These are phyloP conservation scores for Tinamus guttatus DNA, from an alignment of 2,113 vertebrate species.

Conservation along the genomic window DNA sequence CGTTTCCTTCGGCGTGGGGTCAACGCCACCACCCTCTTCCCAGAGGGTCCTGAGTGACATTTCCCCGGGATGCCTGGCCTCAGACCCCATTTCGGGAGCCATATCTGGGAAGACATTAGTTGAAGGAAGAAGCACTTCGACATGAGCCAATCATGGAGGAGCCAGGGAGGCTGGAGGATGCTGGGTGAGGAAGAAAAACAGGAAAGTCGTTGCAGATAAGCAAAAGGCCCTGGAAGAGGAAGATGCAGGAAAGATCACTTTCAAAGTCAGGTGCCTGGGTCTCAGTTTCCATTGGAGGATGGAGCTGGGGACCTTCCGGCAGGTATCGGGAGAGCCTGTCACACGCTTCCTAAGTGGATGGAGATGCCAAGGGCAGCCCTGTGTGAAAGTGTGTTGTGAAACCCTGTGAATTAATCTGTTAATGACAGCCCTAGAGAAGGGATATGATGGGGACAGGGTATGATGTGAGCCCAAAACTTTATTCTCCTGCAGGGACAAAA, in stretches of 20 bases:
- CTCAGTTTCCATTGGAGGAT: background rate
- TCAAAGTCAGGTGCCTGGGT: background rate
- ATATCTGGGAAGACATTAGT: background rate
- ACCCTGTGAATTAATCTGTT: background rate
- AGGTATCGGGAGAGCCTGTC: background rate
- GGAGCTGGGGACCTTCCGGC: background rate
- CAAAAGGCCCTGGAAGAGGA: slow-evolving; percentile 34
- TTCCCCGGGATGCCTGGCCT: background rate
- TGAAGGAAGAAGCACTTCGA: slow-evolving; percentile 48
- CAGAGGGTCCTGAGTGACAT: fast-evolving
- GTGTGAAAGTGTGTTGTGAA: background rate
- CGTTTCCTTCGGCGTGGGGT: background rate
- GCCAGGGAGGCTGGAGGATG: slow-evolving; percentile 22
- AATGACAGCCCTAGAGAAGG: background rate
- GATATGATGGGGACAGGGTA: background rate
- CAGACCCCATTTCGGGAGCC: slow-evolving; percentile 41
- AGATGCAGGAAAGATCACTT: background rate
- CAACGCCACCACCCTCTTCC: background rate
- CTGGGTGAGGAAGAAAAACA: slow-evolving; percentile 65
- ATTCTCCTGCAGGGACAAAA: background rate
- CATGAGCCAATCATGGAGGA: slow-evolving; percentile 12
- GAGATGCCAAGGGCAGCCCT: background rate
- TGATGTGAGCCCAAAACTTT: too few relatives aligned
- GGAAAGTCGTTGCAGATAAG: slow-evolving; percentile 74
- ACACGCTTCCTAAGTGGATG: fast-evolving